Percentiles rank a stretch among this genome's conserved stretches.
Conservation (phyloP, 2,888 invertebrate genomes). For the Nomada flava region DNA sequence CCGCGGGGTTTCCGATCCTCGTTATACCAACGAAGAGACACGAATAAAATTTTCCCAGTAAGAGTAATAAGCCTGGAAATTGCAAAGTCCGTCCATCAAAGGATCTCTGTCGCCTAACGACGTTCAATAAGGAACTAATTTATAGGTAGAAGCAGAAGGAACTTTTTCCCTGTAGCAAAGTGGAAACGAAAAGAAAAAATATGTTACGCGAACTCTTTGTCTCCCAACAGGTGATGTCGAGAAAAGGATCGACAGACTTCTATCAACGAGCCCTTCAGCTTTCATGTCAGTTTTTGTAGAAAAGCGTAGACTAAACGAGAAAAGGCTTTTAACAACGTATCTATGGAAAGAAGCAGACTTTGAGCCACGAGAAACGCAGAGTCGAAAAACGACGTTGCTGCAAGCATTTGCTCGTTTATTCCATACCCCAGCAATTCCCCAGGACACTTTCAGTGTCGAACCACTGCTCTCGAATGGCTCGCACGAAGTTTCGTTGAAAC, state of each 20-base stretch:
- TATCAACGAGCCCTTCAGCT: conserved; percentile 7
- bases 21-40: not conserved
- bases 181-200: not conserved
- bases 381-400: conserved; percentile 17
- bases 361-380: not conserved
- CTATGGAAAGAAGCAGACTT: not conserved
- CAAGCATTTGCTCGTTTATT: not conserved
- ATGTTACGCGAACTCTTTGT: conserved; percentile 2
- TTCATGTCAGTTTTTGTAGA: conserved; percentile 17
- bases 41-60: not conserved
- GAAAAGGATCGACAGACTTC: not conserved
- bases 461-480: too few species aligned
- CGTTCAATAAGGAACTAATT: conserved; percentile 39
- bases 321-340: conserved; percentile 14
- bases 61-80: conserved; percentile 20
- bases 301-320: conserved; percentile 6
- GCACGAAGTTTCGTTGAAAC: not conserved
- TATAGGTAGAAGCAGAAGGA: conserved; percentile 2
- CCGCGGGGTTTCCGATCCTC: not conserved
- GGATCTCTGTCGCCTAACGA: conserved; percentile 10
- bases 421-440: not conserved
- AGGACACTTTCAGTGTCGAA: not conserved
- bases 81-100: conserved; percentile 24
- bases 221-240: not conserved
- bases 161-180: not conserved